Evolutionary conservation across 1,140 invertebrate species (phyloP).

Genomic region (Pantala flavescens): DNA sequence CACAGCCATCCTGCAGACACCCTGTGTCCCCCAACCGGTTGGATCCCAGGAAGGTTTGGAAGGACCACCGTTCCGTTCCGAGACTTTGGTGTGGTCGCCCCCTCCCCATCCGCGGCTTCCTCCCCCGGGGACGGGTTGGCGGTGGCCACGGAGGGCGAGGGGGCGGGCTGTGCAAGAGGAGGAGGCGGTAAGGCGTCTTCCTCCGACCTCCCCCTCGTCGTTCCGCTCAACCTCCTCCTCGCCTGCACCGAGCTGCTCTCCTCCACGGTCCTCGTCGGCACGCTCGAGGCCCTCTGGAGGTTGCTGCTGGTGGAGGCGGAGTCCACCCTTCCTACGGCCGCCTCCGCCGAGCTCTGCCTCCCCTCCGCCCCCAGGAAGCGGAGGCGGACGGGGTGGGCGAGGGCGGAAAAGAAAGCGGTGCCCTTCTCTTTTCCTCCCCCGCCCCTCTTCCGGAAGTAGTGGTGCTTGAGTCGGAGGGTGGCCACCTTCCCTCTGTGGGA

Average conservation of each 20-base stretch:
- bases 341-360: slow-evolving; percentile 11
- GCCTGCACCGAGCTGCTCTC: background rate
- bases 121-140: slow-evolving; percentile 13
- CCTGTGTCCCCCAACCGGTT: slow-evolving; percentile 50
- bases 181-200: slow-evolving; percentile 33
- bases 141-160: slow-evolving; percentile 20
- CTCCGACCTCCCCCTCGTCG: slow-evolving; percentile 28
- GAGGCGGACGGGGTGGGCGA: slow-evolving; percentile 9
- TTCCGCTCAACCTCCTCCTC: slow-evolving; percentile 13
- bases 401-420: slow-evolving; percentile 23
- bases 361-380: slow-evolving; percentile 1
- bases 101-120: slow-evolving; percentile 18
- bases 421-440: background rate
- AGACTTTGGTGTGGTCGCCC: slow-evolving; percentile 26
- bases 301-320: background rate
- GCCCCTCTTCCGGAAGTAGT: background rate
- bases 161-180: background rate
- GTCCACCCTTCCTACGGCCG: background rate
- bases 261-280: slow-evolving; percentile 37
- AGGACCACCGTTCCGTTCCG: slow-evolving; percentile 39
- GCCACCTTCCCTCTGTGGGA: background rate
- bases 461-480: background rate
- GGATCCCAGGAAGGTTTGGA: slow-evolving; percentile 47
- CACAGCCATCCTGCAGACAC: slow-evolving; percentile 50
- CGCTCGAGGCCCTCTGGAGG: slow-evolving; percentile 49